Conservation (phyloP, 2,888 invertebrate species). For the Stenchaetothrips biformis region DNA sequence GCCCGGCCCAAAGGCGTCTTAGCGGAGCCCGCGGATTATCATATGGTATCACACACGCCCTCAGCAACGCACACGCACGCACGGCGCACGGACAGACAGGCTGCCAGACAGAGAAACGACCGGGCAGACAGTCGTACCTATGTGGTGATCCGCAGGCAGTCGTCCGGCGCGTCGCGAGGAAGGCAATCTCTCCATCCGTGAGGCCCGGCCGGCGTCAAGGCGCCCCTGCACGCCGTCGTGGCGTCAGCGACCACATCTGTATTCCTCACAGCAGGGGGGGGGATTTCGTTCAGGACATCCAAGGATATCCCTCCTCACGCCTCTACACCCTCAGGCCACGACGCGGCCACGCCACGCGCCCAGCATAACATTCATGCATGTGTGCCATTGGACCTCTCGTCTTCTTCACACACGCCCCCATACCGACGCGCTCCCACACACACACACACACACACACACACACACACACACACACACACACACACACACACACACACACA, state of each 20-base stretch:
- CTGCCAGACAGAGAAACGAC: too few relatives aligned
- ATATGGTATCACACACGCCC: too few relatives aligned
- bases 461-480: not conserved
- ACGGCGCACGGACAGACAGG: too few relatives aligned
- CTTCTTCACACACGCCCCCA: not conserved
- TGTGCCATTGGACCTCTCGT: too few relatives aligned
- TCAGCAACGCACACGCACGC: too few relatives aligned
- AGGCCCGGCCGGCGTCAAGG: not conserved
- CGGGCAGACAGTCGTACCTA: too few relatives aligned
- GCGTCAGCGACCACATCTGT: not conserved
- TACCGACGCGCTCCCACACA: not conserved
- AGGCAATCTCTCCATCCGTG: too few relatives aligned
- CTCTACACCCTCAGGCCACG: not conserved
- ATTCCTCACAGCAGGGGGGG: not conserved
- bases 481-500: not conserved
- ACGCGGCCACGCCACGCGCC: not conserved
- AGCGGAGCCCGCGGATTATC: too few relatives aligned
- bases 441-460: not conserved
- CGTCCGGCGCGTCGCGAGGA: too few relatives aligned
- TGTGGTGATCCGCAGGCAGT: too few relatives aligned
- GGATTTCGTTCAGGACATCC: constrained; percentile 10
- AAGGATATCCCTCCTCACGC: not conserved
- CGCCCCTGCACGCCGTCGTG: not conserved
- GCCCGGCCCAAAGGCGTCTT: too few relatives aligned
- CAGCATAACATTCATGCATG: constrained; percentile 11